These are phyloP conservation scores for Nymphalis urticae DNA, from an alignment of 2,888 invertebrate genomes.

Conservation along the genomic window DNA sequence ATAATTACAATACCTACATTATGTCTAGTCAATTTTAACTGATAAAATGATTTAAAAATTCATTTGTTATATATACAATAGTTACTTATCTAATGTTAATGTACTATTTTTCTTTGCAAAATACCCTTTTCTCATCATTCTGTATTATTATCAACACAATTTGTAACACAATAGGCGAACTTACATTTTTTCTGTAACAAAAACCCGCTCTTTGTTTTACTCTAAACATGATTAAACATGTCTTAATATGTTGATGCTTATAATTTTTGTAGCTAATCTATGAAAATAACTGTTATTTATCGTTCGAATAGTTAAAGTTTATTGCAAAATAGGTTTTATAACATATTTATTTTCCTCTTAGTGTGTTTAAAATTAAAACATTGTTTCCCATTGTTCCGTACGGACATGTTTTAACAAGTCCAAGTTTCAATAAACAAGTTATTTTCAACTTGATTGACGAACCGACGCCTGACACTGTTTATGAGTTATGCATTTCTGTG, in stretches of 20 bases:
- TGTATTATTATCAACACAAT: background rate
- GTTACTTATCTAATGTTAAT: too few species aligned
- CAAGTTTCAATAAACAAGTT: constrained; percentile 54
- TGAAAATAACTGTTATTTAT: constrained; percentile 20
- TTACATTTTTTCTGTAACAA: background rate
- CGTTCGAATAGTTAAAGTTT: too few species aligned
- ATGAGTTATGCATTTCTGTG: constrained; percentile 45
- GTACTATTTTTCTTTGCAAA: background rate
- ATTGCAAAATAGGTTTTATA: too few species aligned
- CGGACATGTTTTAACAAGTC: constrained; percentile 47
- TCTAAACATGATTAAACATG: background rate
- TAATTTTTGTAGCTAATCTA: background rate
- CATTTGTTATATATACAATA: too few species aligned
- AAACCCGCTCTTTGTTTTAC: background rate
- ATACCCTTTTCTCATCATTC: background rate
- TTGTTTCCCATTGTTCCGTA: constrained; percentile 26
- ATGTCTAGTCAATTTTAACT: too few species aligned
- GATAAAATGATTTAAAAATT: too few species aligned
- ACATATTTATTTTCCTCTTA: background rate
- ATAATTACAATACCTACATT: background rate
- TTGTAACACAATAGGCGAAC: background rate
- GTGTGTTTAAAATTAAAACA: constrained; percentile 5
- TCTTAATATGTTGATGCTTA: background rate
- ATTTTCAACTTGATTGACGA: constrained; percentile 66
- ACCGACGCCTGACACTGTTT: constrained; percentile 51